Base-by-base conservation (phyloP, 2,797 vertebrate genomes). In the Vireo griseus region DNA sequence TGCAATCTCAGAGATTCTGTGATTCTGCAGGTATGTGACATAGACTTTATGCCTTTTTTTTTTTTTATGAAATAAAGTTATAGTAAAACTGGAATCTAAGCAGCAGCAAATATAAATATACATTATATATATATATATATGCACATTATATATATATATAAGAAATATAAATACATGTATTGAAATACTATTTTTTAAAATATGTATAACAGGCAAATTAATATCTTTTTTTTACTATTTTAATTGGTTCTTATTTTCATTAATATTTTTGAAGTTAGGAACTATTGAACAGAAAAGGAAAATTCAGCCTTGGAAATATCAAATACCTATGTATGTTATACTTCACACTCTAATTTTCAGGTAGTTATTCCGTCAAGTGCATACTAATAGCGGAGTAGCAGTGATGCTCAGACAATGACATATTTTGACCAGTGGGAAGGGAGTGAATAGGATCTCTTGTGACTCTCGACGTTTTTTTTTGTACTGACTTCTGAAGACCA, bases 231-330 rank as follows among this genome's bases (percentile, higher is more conserved):
- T 79, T 50, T 26, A 22, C 5, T 50, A 15, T 52, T 75, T 62
- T 28, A 21, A 11, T 26, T 28, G 5, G 51, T 66, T 35, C 3
- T 8, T 55, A 5, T 48, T 26, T 47, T 17, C n/a, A 22, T 73
- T 51, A 1, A 4, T 67, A 2, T 40, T 40, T 73, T 54, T 58
- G 0, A 73, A 51, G 5, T 31, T 73, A 22, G 3, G 6, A 48
- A 47, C 28, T 62, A 66, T 19, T 79, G 35, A 91, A 33, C 11
- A 79, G 18, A 22, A 87, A 66, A 66, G 3, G 31, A 81, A 19
- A 13, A 52, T 52, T 57, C 6, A 5, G 3, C 19, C 74, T 69
- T 40, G 6, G 52, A 74, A 85, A 67, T 42, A 31, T 25, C 25
- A 54, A 65, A 37, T 55, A 75, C 51, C 16, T 62, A 6, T 33